Evolutionary conservation across 2,113 vertebrate species (phyloP).

Genomic region (Oreochromis aureus): DNA sequence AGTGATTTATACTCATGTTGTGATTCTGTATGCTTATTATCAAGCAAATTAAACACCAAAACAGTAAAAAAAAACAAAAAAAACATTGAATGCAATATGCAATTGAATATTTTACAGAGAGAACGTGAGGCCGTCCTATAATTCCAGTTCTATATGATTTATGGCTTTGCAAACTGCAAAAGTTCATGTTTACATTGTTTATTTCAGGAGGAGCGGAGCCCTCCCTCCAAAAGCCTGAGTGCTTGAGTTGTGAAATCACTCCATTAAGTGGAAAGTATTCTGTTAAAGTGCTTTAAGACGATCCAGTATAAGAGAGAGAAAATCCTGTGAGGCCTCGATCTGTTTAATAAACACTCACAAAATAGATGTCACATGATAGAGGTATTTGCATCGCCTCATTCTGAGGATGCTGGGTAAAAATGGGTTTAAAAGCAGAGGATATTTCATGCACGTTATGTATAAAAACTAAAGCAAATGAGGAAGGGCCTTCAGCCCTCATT

Average conservation of each 20-base stretch:
- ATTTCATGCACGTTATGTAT: background rate
- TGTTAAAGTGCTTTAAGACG: slow-evolving; percentile 34
- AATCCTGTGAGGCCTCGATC: background rate
- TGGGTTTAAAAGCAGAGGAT: background rate
- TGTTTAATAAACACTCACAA: slow-evolving; percentile 41
- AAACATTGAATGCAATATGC: background rate
- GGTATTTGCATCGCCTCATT: background rate
- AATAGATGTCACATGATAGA: slow-evolving; percentile 4
- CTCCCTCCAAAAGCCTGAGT: slow-evolving; percentile 9
- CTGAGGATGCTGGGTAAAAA: background rate
- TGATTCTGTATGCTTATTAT: background rate
- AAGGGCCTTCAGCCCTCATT: background rate
- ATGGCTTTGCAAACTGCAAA: background rate
- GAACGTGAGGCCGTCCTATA: background rate
- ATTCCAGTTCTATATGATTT: background rate
- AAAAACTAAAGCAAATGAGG: background rate
- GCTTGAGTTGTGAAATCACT: slow-evolving; percentile 38
- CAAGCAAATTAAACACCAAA: background rate
- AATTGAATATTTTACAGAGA: background rate
- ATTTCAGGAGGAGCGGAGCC: background rate
- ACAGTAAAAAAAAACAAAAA: background rate
- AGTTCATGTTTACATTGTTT: slow-evolving; percentile 32
- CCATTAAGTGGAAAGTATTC: slow-evolving; percentile 43
- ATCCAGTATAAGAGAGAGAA: slow-evolving; percentile 21
- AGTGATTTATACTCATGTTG: background rate